A percentile compares a stretch with the other conserved stretches of the same genome.
phyloP scores from a whole-genome alignment of 1,140 invertebrate species.

The Aplysia californica region DNA sequence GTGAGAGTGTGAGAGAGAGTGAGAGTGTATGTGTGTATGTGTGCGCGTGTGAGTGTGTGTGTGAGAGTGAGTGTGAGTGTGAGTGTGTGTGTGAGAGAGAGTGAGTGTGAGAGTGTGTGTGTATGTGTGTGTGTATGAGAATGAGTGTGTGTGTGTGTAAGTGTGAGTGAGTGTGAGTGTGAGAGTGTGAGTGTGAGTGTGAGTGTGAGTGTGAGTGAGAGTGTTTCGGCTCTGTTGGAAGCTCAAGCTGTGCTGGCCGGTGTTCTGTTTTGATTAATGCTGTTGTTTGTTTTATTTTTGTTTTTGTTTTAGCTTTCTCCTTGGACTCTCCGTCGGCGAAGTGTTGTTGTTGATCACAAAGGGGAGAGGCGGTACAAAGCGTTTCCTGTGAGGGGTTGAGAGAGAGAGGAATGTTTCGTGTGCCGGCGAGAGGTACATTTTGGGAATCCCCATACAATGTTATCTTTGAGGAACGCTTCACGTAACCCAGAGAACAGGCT shows the following conservation, averaged over 20 bases:
- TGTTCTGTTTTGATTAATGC: no score
- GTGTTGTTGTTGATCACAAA: neutral
- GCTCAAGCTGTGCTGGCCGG: neutral
- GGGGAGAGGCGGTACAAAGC: neutral
- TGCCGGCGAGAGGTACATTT: no score
- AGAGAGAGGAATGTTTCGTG: neutral
- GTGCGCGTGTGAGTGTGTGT: slow-evolving; percentile 1
- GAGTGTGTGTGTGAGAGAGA: neutral
- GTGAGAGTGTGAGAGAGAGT: neutral
- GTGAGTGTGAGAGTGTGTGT: neutral
- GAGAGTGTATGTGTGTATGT: slow-evolving; percentile 7
- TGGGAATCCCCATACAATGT: no score
- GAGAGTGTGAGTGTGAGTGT: neutral
- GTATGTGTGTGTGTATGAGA: neutral
- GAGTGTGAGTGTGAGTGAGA: neutral
- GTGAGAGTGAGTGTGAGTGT: neutral
- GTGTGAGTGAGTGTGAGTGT: neutral
- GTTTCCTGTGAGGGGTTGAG: neutral
- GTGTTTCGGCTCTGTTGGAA: neutral
- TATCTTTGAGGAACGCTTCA: no score
- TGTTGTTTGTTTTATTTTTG: no score
- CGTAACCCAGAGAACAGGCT: no score
- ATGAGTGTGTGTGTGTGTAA: neutral
- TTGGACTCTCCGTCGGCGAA: no score
- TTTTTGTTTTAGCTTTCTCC: no score